Evolutionary conservation across 2,888 invertebrate species (phyloP), one percentile per base, ranked within the genome.

Genomic region (Yponomeuta cagnagella): DNA sequence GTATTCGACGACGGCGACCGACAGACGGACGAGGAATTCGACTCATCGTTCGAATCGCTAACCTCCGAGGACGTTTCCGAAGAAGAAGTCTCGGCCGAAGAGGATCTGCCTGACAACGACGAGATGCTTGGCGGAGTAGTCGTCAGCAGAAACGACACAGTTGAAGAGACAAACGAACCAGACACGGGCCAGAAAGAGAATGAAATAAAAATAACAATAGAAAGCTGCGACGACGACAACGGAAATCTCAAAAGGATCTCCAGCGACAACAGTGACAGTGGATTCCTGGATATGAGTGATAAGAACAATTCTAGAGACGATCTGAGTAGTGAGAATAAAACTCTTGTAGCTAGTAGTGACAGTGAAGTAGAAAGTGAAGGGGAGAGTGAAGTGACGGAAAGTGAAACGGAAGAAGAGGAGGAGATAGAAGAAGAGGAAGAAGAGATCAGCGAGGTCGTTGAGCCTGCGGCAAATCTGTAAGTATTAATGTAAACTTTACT

Each of bases 241-340:
- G 82, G 84, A 10, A 81, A 80, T 68, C 76, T 89, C 0, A 83
- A 84, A 77, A 79, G 86, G 75, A 86, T 90, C 73, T 86, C 87
- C 2, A 88, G 87, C 85, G 92, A 92, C 74, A 92, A 87, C 72
- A 92, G 92, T 90, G 92, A 92, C 72, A 92, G 92, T 88, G 92
- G 92, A 2, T 92, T 92, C 73, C 76, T 91, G 77, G 92, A 92
- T 71, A 82, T 83, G 74, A 83, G 85, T 77, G 91, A 89, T 74
- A 88, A 77, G 71, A 83, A 86, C 73, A 83, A 86, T 73, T 78
- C 82, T 63, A 82, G 83, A 73, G 82, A 82, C 70, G 87, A 86
- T 73, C 75, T 81, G 66, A 84, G 81, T 31, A 83, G 82, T 80
- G 86, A 80, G 70, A 76, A 76, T 63, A 82, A 80, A 69, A 79